Evolutionary conservation across 2,888 invertebrate species (phyloP).

Genomic region (Chrysotoxum bicinctum): DNA sequence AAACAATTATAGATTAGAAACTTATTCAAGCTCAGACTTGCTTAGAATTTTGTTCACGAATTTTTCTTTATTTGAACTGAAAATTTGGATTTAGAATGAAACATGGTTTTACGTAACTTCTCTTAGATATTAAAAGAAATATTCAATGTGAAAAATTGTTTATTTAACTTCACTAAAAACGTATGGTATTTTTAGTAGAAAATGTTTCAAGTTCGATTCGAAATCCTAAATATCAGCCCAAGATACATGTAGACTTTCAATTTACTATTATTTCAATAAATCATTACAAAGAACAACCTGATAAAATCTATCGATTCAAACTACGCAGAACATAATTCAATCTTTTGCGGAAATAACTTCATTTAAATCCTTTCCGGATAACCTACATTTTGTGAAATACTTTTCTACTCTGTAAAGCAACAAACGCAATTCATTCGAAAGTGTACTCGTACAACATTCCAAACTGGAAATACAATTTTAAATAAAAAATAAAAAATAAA

Average conservation of each 20-base stretch:
- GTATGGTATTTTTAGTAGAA: neutral
- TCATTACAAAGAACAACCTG: neutral
- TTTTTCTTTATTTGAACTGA: too few species aligned
- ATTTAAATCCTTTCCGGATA: conserved; percentile 40
- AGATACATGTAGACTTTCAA: too few species aligned
- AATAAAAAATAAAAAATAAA: neutral
- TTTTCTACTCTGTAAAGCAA: neutral
- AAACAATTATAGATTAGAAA: too few species aligned
- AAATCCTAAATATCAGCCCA: too few species aligned
- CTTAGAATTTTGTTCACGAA: too few species aligned
- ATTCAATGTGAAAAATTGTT: too few species aligned
- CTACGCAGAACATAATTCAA: neutral
- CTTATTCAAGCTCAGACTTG: too few species aligned
- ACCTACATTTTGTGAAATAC: neutral
- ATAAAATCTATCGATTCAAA: conserved; percentile 11
- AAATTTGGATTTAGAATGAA: too few species aligned
- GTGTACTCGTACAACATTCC: neutral
- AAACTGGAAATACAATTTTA: neutral
- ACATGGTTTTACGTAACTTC: too few species aligned
- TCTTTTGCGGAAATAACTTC: conserved; percentile 38
- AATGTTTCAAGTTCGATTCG: neutral
- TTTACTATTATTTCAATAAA: neutral
- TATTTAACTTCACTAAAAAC: too few species aligned
- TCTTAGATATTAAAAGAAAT: too few species aligned
- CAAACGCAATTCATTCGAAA: neutral